These are phyloP conservation scores for Albula glossodonta DNA, from an alignment of 2,113 vertebrate genomes.

Conservation along the genomic window DNA sequence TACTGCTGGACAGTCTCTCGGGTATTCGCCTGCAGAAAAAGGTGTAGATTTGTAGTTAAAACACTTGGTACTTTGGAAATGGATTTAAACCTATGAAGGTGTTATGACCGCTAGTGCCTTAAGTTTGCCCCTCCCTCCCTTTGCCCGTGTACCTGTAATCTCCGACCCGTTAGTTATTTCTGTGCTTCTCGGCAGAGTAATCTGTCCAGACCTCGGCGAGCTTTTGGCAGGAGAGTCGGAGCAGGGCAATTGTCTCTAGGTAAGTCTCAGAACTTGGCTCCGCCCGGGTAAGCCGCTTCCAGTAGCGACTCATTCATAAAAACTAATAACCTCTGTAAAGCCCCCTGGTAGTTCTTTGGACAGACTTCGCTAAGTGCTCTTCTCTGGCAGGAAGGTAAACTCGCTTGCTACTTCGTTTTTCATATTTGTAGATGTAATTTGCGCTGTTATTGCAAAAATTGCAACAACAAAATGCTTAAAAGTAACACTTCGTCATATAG, in stretches of 20 bases:
- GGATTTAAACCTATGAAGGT: neutral
- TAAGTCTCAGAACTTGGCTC: conserved; percentile 48
- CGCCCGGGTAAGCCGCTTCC: conserved; percentile 20
- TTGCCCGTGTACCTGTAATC: conserved; percentile 44
- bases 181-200: conserved; percentile 40
- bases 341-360: neutral
- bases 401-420: conserved; percentile 2
- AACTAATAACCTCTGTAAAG: neutral
- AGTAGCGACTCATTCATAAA: conserved; percentile 14
- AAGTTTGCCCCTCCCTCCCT: conserved; percentile 32
- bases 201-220: conserved; percentile 50
- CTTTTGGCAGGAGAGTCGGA: conserved; percentile 57
- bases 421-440: too few species aligned
- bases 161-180: conserved; percentile 47
- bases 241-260: conserved; percentile 51
- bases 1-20: neutral
- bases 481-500: neutral
- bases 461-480: neutral
- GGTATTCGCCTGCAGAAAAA: too few species aligned
- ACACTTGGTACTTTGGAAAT: neutral
- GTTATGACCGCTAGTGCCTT: neutral
- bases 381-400: conserved; percentile 11
- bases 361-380: conserved; percentile 6
- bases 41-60: neutral
- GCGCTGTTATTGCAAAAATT: neutral